Conservation (phyloP, 2,888 invertebrate genomes). For the Ophraella communa region DNA sequence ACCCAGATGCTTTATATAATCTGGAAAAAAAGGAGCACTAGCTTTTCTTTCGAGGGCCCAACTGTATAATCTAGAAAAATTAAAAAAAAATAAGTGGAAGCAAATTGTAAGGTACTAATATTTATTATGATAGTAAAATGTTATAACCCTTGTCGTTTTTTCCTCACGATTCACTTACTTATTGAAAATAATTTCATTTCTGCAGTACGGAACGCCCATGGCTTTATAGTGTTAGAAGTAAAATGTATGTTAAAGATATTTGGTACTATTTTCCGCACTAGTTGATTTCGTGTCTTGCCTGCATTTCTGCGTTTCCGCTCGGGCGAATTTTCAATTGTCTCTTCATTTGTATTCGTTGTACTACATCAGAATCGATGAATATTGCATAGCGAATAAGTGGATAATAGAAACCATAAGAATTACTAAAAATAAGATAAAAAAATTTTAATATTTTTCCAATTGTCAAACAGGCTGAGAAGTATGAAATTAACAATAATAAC, state of each 20-base stretch:
- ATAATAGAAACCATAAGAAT: neutral
- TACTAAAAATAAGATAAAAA: neutral
- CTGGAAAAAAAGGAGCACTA: too few species aligned
- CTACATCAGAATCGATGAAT: conserved; percentile 19
- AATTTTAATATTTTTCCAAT: too few species aligned
- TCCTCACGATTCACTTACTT: neutral
- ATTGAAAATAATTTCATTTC: neutral
- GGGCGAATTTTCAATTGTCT: conserved; percentile 31
- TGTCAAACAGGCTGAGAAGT: too few species aligned
- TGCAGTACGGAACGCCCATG: conserved; percentile 1
- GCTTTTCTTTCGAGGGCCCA: too few species aligned
- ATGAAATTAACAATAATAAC: too few species aligned
- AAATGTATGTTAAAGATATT: conserved; percentile 23
- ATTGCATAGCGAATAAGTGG: conserved; percentile 17
- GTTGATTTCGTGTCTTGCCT: conserved; percentile 20
- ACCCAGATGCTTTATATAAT: too few species aligned
- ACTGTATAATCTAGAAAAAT: too few species aligned
- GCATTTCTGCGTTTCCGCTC: conserved; percentile 28
- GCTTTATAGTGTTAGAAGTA: conserved; percentile 10
- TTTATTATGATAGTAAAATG: too few species aligned
- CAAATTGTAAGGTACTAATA: too few species aligned
- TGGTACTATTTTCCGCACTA: conserved; percentile 28
- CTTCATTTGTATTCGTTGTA: conserved; percentile 29
- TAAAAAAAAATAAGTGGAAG: too few species aligned
- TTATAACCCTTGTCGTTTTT: conserved; percentile 12